A percentile compares a stretch with the other conserved stretches of the same genome.
Evolutionary conservation across 1,140 invertebrate species (phyloP).

Genomic region (Antheraea pernyi): DNA sequence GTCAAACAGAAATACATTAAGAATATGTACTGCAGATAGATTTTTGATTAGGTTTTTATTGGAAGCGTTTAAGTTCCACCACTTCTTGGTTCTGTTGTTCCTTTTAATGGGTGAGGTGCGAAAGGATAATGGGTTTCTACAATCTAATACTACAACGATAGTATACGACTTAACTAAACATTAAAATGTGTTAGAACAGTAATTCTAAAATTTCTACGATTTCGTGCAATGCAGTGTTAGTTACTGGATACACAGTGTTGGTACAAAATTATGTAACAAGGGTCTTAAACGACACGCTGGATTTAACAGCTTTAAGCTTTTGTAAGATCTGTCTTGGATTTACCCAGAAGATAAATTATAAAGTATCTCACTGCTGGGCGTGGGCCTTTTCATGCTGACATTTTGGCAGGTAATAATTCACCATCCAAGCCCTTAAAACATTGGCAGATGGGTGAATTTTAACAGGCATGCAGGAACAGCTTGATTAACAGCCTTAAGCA

Average conservation of each 20-base stretch:
- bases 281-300: slow-evolving; percentile 73
- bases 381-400: background rate
- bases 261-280: slow-evolving; percentile 60
- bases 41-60: background rate
- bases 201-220: background rate
- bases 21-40: background rate
- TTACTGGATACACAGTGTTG: slow-evolving; percentile 56
- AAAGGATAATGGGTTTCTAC: background rate
- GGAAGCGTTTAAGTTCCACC: background rate
- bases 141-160: slow-evolving; percentile 15
- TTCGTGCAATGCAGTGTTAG: slow-evolving; percentile 42
- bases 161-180: slow-evolving; percentile 29
- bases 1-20: no score
- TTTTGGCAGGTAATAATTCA: background rate
- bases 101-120: background rate
- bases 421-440: background rate
- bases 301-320: slow-evolving; percentile 45
- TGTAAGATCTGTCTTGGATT: background rate
- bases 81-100: background rate
- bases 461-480: background rate
- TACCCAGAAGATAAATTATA: background rate
- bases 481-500: background rate
- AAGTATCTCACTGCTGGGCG: background rate
- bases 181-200: slow-evolving; percentile 28
- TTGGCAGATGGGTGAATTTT: background rate